phyloP scores from a whole-genome alignment of 2,113 vertebrate species.

The Chloropsis hardwickii region DNA sequence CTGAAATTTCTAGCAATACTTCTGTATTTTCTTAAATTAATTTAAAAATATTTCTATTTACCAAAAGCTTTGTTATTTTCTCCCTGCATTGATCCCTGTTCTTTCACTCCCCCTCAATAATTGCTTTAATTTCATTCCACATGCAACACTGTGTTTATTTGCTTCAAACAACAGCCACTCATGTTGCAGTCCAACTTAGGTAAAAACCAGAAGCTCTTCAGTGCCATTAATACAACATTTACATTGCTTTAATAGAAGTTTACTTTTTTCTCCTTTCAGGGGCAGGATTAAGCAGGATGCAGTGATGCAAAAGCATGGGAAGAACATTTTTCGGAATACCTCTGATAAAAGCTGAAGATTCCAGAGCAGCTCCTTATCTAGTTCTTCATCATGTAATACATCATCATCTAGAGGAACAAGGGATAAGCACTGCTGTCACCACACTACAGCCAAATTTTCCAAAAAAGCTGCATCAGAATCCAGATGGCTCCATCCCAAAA shows the following conservation, averaged over 20 bases:
- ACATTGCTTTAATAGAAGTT: neutral
- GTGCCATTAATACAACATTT: neutral
- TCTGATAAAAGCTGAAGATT: slow-evolving; percentile 96
- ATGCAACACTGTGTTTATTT: neutral
- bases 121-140: neutral
- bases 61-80: neutral
- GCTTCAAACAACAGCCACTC: neutral
- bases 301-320: neutral
- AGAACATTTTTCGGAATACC: slow-evolving; percentile 69
- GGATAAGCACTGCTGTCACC: neutral
- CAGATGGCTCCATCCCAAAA: neutral
- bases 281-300: neutral
- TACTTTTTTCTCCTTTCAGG: neutral
- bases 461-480: neutral
- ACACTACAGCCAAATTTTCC: neutral
- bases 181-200: neutral
- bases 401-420: slow-evolving; percentile 86
- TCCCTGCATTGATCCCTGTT: neutral
- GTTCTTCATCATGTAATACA: slow-evolving; percentile 90
- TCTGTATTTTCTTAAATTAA: accelerated
- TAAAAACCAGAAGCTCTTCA: neutral
- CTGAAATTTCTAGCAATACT: neutral
- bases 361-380: slow-evolving; percentile 97
- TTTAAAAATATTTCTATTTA: neutral
- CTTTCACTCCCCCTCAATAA: neutral